phyloP scores from a whole-genome alignment of 30 jellyfish, hydroid and myxozoan genomes.

The Aurelia coerulea region DNA sequence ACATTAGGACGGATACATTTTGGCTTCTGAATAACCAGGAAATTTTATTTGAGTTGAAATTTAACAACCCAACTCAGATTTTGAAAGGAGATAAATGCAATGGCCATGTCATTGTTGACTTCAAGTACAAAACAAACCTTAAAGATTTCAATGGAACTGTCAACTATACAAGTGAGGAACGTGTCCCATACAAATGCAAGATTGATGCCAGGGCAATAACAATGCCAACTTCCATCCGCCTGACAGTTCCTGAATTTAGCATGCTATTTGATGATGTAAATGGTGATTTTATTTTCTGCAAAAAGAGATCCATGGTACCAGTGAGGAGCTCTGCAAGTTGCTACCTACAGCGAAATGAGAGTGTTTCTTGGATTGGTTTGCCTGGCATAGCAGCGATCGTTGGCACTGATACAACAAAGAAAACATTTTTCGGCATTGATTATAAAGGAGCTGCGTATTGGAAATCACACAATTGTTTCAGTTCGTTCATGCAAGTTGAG shows the following conservation, averaged over 20 bases:
- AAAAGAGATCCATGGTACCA: no score
- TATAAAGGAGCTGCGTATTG: neutral
- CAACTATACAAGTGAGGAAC: neutral
- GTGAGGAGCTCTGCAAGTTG: neutral
- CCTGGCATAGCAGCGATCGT: constrained; percentile 13
- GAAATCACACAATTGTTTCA: neutral
- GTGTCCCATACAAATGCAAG: constrained; percentile 16
- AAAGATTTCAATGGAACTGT: neutral
- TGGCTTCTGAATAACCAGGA: constrained; percentile 14
- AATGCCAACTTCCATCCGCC: neutral
- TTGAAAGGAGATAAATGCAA: constrained; percentile 2
- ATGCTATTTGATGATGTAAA: constrained; percentile 32
- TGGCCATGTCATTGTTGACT: constrained; percentile 16
- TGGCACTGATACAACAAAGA: constrained; percentile 27
- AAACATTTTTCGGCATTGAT: constrained; percentile 16
- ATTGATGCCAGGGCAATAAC: neutral
- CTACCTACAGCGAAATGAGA: neutral
- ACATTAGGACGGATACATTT: constrained; percentile 13
- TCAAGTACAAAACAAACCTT: constrained; percentile 17
- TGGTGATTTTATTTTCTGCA: constrained; percentile 20
- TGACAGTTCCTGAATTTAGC: constrained; percentile 19
- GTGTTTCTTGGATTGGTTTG: constrained; percentile 7
- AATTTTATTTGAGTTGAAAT: constrained; percentile 1
- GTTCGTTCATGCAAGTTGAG: constrained; percentile 2
- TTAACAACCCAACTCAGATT: neutral